Conservation (phyloP, 2,888 invertebrate genomes). For the Andricus quercusramuli region DNA sequence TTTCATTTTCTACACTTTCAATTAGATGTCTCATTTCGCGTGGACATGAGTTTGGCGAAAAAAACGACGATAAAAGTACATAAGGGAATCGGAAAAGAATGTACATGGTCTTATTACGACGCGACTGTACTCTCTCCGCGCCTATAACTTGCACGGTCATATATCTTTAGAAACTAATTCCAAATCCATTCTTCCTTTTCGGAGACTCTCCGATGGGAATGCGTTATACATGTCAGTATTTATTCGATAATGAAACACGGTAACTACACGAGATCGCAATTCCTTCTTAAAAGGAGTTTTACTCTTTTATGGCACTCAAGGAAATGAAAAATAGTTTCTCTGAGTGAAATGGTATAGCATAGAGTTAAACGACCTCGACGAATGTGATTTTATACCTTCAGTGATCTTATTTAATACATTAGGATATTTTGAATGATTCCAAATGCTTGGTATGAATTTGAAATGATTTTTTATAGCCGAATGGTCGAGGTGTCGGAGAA, state of each 20-base stretch:
- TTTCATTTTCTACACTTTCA: too few relatives aligned
- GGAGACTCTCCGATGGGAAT: background rate
- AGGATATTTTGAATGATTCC: background rate
- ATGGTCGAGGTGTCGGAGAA: background rate
- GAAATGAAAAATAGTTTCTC: conserved; percentile 33
- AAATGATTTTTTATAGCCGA: background rate
- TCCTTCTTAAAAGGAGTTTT: conserved; percentile 17
- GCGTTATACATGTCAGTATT: conserved; percentile 10
- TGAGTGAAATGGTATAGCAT: conserved; percentile 29
- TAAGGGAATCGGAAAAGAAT: too few relatives aligned
- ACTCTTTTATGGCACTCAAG: background rate
- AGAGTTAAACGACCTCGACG: conserved; percentile 12
- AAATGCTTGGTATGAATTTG: conserved; percentile 1
- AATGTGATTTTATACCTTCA: background rate
- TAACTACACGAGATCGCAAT: conserved; percentile 3
- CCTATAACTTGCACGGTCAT: conserved; percentile 42
- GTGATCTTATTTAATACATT: background rate
- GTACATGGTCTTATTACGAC: conserved; percentile 43
- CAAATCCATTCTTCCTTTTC: background rate
- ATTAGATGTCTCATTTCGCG: too few relatives aligned
- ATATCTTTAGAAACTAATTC: conserved; percentile 46
- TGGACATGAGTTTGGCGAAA: too few relatives aligned
- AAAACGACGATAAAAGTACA: too few relatives aligned
- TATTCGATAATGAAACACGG: conserved; percentile 23
- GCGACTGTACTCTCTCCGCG: conserved; percentile 51